Evolutionary conservation across 2,797 vertebrate genomes (phyloP).

Genomic region (Hafferia zeledoni): DNA sequence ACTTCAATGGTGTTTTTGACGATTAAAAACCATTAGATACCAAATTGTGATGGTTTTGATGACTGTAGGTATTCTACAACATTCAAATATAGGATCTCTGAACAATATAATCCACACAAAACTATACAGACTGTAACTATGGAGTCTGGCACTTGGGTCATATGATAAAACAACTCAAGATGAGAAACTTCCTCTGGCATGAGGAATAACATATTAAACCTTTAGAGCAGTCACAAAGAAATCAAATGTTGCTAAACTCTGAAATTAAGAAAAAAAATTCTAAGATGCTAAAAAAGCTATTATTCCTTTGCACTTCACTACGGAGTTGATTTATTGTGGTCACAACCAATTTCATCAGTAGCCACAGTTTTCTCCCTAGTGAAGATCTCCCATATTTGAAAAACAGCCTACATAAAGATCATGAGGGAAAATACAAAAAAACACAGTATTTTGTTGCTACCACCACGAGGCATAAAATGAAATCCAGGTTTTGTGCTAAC

Average conservation of each 20-base stretch:
- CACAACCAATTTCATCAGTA: neutral
- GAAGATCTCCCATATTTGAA: neutral
- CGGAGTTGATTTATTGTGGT: neutral
- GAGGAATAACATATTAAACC: neutral
- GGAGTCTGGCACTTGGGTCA: neutral
- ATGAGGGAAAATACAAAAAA: neutral
- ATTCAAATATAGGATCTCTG: neutral
- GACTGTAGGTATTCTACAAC: neutral
- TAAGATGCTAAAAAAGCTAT: neutral
- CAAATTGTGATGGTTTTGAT: neutral
- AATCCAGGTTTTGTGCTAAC: neutral
- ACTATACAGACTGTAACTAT: neutral
- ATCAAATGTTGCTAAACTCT: neutral
- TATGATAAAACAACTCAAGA: neutral
- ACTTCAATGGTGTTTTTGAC: neutral
- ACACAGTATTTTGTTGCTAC: neutral
- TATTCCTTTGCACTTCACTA: neutral
- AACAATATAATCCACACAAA: neutral
- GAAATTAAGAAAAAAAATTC: neutral
- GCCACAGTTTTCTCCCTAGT: neutral
- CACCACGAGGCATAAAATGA: neutral
- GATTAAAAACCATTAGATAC: neutral
- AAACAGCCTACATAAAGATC: neutral
- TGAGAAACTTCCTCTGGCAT: neutral
- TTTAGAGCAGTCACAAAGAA: neutral